Percentiles rank a stretch among this genome's conserved stretches.
These are phyloP conservation scores for Neocrepidodera transversa DNA, from an alignment of 2,888 invertebrate species.

Conservation along the genomic window DNA sequence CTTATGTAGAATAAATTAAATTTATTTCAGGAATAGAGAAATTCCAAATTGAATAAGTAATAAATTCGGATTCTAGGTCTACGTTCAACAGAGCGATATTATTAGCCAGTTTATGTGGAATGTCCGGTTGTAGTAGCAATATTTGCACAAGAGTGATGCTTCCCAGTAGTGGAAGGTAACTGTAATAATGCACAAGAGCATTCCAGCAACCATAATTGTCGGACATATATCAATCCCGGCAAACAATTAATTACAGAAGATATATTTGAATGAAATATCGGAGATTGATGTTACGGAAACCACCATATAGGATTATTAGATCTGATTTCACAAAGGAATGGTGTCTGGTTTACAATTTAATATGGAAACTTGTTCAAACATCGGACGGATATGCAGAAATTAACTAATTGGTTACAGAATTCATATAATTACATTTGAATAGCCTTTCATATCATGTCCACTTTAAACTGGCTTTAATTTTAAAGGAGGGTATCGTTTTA, in stretches of 20 bases:
- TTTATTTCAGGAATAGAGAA: too few relatives aligned
- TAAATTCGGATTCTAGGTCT: neutral
- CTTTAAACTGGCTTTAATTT: too few relatives aligned
- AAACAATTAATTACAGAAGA: conserved; percentile 25
- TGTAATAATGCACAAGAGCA: conserved; percentile 26
- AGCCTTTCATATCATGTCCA: too few relatives aligned
- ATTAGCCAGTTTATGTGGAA: conserved; percentile 12
- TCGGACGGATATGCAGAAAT: neutral
- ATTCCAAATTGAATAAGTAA: neutral
- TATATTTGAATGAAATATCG: conserved; percentile 23
- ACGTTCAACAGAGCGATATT: neutral
- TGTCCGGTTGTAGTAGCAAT: conserved; percentile 11
- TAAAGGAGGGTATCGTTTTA: too few relatives aligned
- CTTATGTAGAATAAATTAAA: too few relatives aligned
- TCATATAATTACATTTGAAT: too few relatives aligned
- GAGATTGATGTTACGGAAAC: conserved; percentile 29
- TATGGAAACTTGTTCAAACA: conserved; percentile 6
- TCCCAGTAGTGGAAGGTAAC: conserved; percentile 8
- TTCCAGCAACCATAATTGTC: conserved; percentile 24
- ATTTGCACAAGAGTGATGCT: conserved; percentile 5
- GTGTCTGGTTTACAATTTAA: conserved; percentile 12
- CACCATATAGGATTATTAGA: conserved; percentile 16
- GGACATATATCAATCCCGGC: conserved; percentile 26
- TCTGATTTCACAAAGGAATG: conserved; percentile 18
- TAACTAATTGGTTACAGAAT: neutral